Conservation (phyloP, 2,113 vertebrate genomes). For the Origma solitaria region DNA sequence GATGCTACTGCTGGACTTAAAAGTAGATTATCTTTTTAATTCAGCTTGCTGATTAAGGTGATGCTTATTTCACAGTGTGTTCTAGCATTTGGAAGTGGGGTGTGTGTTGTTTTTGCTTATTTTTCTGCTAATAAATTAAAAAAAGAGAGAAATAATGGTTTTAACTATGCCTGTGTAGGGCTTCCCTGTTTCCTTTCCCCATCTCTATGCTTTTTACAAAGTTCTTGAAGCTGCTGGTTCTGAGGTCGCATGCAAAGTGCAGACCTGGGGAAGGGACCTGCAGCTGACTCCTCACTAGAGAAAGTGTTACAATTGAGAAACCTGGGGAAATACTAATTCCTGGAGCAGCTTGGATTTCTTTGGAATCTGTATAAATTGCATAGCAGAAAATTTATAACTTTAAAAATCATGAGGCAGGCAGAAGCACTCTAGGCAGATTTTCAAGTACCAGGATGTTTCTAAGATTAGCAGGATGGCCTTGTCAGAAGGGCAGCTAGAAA, state of each 20-base stretch:
- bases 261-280: background rate
- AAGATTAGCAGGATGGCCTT: background rate
- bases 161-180: background rate
- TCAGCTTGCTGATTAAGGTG: background rate
- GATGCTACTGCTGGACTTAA: background rate
- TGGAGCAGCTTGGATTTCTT: background rate
- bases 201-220: background rate
- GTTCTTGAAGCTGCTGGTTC: background rate
- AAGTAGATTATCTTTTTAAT: background rate
- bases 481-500: background rate
- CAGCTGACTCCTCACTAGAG: background rate
- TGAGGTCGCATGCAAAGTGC: background rate
- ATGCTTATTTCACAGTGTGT: background rate
- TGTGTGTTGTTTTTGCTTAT: background rate
- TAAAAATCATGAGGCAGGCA: background rate
- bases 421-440: background rate
- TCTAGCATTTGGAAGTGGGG: background rate
- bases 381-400: background rate
- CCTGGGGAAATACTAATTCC: background rate
- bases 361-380: background rate
- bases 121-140: background rate
- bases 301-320: fast-evolving
- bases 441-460: background rate
- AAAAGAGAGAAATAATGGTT: background rate
- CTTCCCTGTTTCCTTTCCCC: background rate